These are phyloP conservation scores for Manis pentadactyla DNA, from an alignment of 2,797 vertebrate genomes.

Conservation along the genomic window DNA sequence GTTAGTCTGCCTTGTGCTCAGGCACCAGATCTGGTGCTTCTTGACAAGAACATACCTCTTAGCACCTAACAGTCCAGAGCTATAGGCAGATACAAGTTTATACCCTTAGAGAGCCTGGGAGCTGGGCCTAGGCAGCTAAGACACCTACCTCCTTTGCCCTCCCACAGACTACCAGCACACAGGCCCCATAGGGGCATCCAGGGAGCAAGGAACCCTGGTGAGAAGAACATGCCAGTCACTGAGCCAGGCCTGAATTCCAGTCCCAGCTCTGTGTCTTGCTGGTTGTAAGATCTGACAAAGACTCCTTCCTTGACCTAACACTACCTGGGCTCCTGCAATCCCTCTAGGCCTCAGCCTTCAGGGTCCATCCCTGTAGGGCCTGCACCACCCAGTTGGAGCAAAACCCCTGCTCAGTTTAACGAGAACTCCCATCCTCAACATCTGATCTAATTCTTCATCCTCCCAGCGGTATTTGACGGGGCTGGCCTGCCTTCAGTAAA, in stretches of 20 bases:
- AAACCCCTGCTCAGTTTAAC: background rate
- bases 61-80: background rate
- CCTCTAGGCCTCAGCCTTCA: background rate
- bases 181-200: background rate
- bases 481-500: background rate
- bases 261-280: background rate
- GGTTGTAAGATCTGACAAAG: background rate
- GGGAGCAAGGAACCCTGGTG: background rate
- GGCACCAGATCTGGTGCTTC: background rate
- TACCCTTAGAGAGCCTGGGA: background rate
- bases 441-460: background rate
- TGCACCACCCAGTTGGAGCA: background rate
- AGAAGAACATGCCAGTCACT: background rate
- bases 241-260: background rate
- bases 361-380: background rate
- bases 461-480: background rate
- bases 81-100: no score
- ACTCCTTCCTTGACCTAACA: background rate
- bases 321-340: background rate
- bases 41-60: background rate
- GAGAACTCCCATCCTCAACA: background rate
- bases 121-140: background rate
- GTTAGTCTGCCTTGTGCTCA: background rate
- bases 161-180: background rate
- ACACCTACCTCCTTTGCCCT: background rate